Conservation (phyloP, 2,797 vertebrate genomes). For the Lateolabrax maculatus region DNA sequence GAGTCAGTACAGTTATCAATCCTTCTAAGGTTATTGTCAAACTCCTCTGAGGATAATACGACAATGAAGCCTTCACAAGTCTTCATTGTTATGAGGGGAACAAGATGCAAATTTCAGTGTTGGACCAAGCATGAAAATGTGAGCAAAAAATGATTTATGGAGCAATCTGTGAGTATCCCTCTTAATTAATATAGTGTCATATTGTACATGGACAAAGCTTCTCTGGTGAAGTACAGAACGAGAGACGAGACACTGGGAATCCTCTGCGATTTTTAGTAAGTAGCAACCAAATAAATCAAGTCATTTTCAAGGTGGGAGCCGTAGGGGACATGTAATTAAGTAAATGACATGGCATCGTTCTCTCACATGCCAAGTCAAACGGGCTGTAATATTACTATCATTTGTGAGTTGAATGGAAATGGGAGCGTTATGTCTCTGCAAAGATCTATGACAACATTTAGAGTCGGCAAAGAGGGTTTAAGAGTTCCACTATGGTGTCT, state of each 20-base stretch:
- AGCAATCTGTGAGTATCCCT: constrained; percentile 65
- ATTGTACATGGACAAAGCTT: constrained; percentile 46
- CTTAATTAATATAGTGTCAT: constrained; percentile 74
- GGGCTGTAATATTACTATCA: constrained; percentile 32
- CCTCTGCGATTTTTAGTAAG: constrained; percentile 46
- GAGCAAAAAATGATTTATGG: constrained; percentile 74
- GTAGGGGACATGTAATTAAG: constrained; percentile 60
- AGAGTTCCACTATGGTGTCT: constrained; percentile 61
- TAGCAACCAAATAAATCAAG: constrained; percentile 62
- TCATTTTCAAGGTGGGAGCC: constrained; percentile 55
- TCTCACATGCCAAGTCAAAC: constrained; percentile 38
- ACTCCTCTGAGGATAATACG: constrained; percentile 39
- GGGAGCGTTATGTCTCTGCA: constrained; percentile 38
- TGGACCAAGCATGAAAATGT: constrained; percentile 66
- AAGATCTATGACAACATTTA: constrained; percentile 66
- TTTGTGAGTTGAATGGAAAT: constrained; percentile 59
- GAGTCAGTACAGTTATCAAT: constrained; percentile 60
- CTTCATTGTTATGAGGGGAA: constrained; percentile 62
- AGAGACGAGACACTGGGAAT: constrained; percentile 48
- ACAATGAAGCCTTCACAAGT: constrained; percentile 49
- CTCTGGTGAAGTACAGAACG: constrained; percentile 51
- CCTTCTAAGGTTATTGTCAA: constrained; percentile 56
- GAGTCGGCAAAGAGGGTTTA: constrained; percentile 46
- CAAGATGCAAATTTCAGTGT: constrained; percentile 70
- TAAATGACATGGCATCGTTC: constrained; percentile 68